Conservation (phyloP, 2,113 vertebrate genomes). For the Seriola rivoliana region DNA sequence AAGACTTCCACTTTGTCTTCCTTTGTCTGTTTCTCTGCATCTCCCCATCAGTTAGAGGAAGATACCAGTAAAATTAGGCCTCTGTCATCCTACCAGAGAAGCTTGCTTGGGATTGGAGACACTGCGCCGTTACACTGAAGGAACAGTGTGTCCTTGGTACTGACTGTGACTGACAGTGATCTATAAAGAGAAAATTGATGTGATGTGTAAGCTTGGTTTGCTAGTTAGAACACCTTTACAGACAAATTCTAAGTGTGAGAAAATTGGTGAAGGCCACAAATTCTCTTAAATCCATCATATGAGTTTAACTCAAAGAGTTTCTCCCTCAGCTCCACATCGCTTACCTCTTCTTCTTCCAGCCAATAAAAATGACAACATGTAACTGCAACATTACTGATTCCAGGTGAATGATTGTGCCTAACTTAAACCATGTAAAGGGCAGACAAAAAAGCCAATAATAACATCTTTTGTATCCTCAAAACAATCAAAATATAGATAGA, state of each 20-base stretch:
- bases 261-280: too few species aligned
- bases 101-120: not conserved
- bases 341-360: not conserved
- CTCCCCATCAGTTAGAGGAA: constrained; percentile 7
- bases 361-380: not conserved
- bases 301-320: not conserved
- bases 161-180: not conserved
- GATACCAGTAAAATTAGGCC: constrained; percentile 2
- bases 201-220: not conserved
- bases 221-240: not conserved
- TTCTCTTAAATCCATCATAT: not conserved
- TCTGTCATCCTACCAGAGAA: not conserved
- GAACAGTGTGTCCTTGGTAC: not conserved
- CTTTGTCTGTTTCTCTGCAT: constrained; percentile 23
- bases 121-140: not conserved
- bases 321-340: not conserved
- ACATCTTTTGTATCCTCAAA: not conserved
- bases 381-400: not conserved
- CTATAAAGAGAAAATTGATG: not conserved
- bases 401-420: too few species aligned
- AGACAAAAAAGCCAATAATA: not conserved
- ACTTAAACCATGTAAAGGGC: not conserved
- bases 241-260: not conserved
- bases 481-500: not conserved
- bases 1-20: constrained; percentile 45